These are phyloP conservation scores for Mastomys natalensis DNA, from an alignment of 2,113 vertebrate genomes.

Conservation along the genomic window DNA sequence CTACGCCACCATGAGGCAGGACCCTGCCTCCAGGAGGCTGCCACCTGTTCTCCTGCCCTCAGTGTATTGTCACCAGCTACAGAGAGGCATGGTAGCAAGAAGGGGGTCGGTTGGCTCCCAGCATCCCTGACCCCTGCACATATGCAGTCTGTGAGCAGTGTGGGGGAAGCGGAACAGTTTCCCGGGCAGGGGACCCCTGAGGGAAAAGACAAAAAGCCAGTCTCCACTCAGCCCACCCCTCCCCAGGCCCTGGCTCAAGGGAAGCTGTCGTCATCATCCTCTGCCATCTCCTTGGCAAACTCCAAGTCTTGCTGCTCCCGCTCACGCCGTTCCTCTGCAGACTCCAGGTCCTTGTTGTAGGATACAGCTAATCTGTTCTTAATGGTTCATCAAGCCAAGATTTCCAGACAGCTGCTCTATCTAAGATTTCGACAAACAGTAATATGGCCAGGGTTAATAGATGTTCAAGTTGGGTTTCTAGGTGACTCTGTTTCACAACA, in stretches of 20 bases:
- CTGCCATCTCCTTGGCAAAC: constrained; percentile 99
- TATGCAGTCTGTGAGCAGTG: constrained; percentile 81
- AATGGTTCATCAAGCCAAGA: too few species aligned
- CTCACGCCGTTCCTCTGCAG: constrained; percentile 98
- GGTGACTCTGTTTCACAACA: too few species aligned
- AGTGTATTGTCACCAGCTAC: neutral
- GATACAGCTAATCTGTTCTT: constrained; percentile 87
- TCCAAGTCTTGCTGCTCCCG: constrained; percentile 98
- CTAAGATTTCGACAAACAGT: too few species aligned
- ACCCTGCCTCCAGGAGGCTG: constrained; percentile 63
- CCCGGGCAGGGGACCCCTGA: constrained; percentile 67
- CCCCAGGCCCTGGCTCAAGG: constrained; percentile 88
- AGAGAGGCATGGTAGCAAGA: constrained; percentile 50
- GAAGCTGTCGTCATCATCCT: constrained; percentile 97
- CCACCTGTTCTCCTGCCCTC: constrained; percentile 15
- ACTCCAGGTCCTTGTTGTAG: constrained; percentile 99
- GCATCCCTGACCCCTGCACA: constrained; percentile 75
- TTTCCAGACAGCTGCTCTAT: too few species aligned
- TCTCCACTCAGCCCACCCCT: constrained; percentile 59
- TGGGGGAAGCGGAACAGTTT: constrained; percentile 56
- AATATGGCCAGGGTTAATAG: too few species aligned
- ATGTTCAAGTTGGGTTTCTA: too few species aligned
- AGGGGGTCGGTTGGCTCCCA: constrained; percentile 19
- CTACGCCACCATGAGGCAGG: constrained; percentile 62
- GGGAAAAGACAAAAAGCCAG: constrained; percentile 76